Evolutionary conservation across 2,797 vertebrate genomes (phyloP).

Genomic region (Lophotriccus pileatus): DNA sequence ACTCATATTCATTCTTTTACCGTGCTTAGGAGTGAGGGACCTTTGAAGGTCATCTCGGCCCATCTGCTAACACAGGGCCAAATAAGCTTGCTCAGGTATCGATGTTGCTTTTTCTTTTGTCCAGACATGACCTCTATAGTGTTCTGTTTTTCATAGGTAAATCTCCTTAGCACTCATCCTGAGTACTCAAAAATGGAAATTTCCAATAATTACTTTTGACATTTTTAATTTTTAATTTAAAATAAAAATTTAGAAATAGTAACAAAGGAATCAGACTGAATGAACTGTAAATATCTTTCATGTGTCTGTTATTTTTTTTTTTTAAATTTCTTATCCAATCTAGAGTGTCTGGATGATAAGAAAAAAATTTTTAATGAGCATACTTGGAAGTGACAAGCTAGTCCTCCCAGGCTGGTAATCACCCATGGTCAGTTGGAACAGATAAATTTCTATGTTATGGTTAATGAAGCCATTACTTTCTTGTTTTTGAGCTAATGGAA

Average conservation of each 20-base stretch:
- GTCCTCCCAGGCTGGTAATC: not conserved
- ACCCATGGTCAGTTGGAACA: not conserved
- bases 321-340: not conserved
- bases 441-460: not conserved
- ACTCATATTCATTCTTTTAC: not conserved
- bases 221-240: not conserved
- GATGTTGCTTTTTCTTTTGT: not conserved
- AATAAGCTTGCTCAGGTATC: not conserved
- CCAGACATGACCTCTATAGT: not conserved
- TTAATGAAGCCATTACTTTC: not conserved
- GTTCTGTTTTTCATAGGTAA: not conserved
- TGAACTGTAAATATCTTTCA: not conserved
- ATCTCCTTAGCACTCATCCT: not conserved
- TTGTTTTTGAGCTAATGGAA: not conserved
- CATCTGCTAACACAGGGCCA: rapidly evolving
- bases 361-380: not conserved
- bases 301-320: rapidly evolving
- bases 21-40: not conserved
- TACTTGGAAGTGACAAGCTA: not conserved
- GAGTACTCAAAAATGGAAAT: not conserved
- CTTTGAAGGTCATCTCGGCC: not conserved
- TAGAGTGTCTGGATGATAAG: not conserved
- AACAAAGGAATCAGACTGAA: not conserved
- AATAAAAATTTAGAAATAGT: not conserved
- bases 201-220: not conserved